Percentiles rank a stretch among this genome's conserved stretches.
Conservation (phyloP, 2,888 invertebrate genomes). For the Diarsia dahlii region DNA sequence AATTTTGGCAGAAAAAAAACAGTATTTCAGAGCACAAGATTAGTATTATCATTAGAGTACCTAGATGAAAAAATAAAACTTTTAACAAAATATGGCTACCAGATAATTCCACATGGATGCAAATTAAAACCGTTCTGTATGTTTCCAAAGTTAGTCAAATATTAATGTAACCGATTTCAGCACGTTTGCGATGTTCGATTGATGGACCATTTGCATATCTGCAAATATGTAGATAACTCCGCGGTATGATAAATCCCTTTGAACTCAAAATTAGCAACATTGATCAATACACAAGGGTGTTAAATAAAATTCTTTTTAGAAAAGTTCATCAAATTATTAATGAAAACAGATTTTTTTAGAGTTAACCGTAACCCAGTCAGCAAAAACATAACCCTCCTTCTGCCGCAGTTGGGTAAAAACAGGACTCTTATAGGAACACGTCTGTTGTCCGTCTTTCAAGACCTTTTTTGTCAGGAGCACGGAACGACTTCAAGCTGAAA, state of each 20-base stretch:
- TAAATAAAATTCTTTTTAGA: not conserved
- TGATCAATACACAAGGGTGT: not conserved
- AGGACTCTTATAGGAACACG: too few species aligned
- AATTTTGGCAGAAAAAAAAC: not conserved
- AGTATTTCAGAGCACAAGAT: not conserved
- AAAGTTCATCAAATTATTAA: not conserved
- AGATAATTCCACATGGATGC: not conserved
- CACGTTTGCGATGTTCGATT: constrained; percentile 44
- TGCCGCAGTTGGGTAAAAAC: too few species aligned
- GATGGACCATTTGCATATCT: constrained; percentile 51
- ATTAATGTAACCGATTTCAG: constrained; percentile 38
- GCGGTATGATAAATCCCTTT: constrained; percentile 25
- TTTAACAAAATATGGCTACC: too few species aligned
- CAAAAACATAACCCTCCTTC: too few species aligned
- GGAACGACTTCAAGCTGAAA: too few species aligned
- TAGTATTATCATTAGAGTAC: not conserved
- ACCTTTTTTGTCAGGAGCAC: too few species aligned
- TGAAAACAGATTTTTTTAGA: not conserved
- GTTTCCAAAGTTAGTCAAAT: constrained; percentile 29
- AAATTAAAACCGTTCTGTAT: not conserved
- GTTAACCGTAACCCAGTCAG: too few species aligned
- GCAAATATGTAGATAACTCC: constrained; percentile 47
- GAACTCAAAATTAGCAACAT: not conserved
- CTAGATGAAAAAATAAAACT: not conserved
- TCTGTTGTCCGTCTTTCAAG: too few species aligned